Evolutionary conservation across 2,888 invertebrate species (phyloP).

Genomic region (Zygothrica quintamaculata): DNA sequence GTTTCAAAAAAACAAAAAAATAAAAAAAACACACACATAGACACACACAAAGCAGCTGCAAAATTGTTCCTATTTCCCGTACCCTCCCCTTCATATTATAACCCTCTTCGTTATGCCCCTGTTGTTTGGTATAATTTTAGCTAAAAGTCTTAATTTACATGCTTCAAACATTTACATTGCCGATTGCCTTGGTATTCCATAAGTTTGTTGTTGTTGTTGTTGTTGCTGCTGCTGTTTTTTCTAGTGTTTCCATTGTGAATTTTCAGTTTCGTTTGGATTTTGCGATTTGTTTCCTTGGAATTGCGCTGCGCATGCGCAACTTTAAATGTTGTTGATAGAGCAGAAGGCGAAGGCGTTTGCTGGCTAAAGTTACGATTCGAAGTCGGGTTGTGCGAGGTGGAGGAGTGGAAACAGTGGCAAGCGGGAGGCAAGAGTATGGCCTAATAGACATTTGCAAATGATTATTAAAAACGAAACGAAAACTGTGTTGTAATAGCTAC

Average conservation of each 20-base stretch:
- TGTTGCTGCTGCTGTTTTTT: background rate
- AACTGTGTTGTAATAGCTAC: slow-evolving; percentile 68
- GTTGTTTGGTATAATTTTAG: slow-evolving; percentile 48
- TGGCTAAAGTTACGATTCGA: too few relatives aligned
- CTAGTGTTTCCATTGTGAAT: slow-evolving; percentile 23
- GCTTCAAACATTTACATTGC: slow-evolving; percentile 44
- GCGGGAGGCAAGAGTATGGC: slow-evolving; percentile 22
- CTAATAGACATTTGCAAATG: slow-evolving; percentile 72
- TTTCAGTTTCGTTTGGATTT: slow-evolving; percentile 47
- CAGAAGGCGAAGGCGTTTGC: background rate
- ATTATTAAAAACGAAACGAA: slow-evolving; percentile 77
- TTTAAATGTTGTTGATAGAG: background rate
- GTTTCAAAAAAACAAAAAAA: slow-evolving; percentile 3
- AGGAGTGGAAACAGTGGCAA: background rate
- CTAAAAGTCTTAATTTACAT: slow-evolving; percentile 74
- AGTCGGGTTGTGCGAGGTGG: slow-evolving; percentile 1
- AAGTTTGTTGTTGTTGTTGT: slow-evolving; percentile 30
- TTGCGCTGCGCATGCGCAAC: slow-evolving; percentile 64
- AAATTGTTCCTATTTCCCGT: background rate
- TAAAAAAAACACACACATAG: too few relatives aligned
- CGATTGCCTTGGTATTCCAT: slow-evolving; percentile 28
- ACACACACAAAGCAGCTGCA: background rate
- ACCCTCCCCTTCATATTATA: background rate
- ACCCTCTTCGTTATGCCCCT: slow-evolving; percentile 5
- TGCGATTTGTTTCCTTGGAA: slow-evolving; percentile 55